Conservation (phyloP, 2,888 invertebrate species). For the Scaptomyza tumidula region DNA sequence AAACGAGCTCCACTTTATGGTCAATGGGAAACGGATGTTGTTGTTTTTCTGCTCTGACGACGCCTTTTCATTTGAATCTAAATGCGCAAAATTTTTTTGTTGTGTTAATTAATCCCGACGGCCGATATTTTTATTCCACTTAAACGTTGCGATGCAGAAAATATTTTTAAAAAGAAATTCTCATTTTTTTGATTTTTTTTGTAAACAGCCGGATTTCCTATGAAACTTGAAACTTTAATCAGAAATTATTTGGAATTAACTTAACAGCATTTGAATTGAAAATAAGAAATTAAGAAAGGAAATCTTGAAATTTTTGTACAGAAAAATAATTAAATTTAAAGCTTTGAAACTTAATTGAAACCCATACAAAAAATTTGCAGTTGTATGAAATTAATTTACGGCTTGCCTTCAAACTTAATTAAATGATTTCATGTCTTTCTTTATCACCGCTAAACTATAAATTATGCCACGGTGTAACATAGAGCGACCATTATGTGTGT, state of each 20-base stretch:
- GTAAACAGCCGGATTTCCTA: constrained; percentile 17
- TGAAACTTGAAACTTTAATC: constrained; percentile 2
- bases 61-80: constrained; percentile 14
- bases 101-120: constrained; percentile 29
- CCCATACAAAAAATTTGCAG: too few relatives aligned
- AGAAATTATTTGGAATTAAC: constrained; percentile 10
- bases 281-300: background rate
- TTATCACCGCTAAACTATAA: background rate
- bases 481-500: constrained; percentile 31
- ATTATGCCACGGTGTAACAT: constrained; percentile 9
- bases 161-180: background rate
- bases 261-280: constrained; percentile 3
- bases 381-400: background rate
- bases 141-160: constrained; percentile 23
- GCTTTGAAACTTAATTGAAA: too few relatives aligned
- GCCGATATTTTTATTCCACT: constrained; percentile 14
- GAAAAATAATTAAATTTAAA: too few relatives aligned
- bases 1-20: constrained; percentile 47
- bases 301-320: too few relatives aligned
- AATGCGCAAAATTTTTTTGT: constrained; percentile 25
- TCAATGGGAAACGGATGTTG: constrained; percentile 65
- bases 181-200: constrained; percentile 4
- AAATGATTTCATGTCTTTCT: constrained; percentile 14
- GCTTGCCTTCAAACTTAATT: constrained; percentile 6
- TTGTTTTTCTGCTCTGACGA: constrained; percentile 36